phyloP scores from a whole-genome alignment of 30 jellyfish, hydroid and myxozoan species.

The Sanderia malayensis region DNA sequence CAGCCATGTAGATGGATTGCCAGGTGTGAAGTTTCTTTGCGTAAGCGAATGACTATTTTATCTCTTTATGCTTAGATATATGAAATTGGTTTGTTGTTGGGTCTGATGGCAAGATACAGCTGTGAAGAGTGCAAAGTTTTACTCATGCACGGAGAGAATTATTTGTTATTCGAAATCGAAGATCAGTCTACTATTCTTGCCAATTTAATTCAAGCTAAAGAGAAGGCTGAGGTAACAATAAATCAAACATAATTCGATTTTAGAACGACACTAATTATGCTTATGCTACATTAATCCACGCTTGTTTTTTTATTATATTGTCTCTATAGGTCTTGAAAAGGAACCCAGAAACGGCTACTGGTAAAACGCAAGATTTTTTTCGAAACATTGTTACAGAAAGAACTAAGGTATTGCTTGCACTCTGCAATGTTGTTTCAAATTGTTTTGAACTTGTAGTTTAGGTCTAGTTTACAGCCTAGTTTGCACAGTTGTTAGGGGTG shows the following conservation, averaged over 20 bases:
- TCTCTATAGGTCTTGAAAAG: neutral
- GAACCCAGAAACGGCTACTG: neutral
- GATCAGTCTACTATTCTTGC: conserved; percentile 64
- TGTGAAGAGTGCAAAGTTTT: conserved; percentile 78
- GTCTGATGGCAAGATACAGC: conserved; percentile 84
- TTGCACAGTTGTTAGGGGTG: no score
- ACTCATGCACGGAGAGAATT: conserved; percentile 25
- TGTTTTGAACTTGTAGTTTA: no score
- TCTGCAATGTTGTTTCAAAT: no score
- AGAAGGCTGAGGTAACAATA: conserved; percentile 14
- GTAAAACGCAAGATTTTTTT: neutral
- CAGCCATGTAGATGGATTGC: no score
- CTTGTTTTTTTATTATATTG: no score
- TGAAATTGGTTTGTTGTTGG: conserved; percentile 62
- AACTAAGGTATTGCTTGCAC: conserved; percentile 20
- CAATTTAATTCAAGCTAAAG: conserved; percentile 38
- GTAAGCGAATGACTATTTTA: no score
- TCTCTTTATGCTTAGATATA: no score
- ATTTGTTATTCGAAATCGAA: conserved; percentile 33
- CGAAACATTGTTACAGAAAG: neutral
- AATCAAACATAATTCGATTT: neutral
- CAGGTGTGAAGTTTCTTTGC: no score
- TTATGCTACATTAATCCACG: no score
- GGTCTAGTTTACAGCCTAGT: no score
- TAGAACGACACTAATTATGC: neutral